Evolutionary conservation across 1,140 invertebrate genomes (phyloP), one percentile per base, ranked within the genome.

Genomic region (Bombyx mandarina): DNA sequence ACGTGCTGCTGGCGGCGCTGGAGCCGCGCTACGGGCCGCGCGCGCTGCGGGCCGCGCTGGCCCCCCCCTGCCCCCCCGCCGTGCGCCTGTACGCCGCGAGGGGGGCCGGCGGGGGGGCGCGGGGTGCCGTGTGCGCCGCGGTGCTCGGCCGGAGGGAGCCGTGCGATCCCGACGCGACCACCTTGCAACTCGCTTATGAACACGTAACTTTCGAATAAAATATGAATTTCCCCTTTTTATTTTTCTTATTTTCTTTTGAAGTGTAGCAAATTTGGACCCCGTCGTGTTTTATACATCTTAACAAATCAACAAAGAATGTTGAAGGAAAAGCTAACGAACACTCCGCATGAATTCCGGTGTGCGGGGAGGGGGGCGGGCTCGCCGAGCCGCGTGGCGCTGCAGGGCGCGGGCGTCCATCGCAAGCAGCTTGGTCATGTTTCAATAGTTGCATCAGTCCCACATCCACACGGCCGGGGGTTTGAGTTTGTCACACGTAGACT

Each of bases 1-100:
- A 18, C 12, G 12, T 61, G 47, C 63, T 61, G 12, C 22, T 66
- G 0, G 61, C 60, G 56, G 22, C 10, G n/a, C 35, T 44, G 12
- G 56, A 9, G 44, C 44, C 4, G 7, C 57, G 26, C 43, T 9
- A 43, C 35, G 22, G 10, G 35, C 12, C 3, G 8, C 47, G n/a
- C 48, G 49, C 62, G 44, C 54, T 51, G 52, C 60, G 60, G 45
- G 56, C 56, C 46, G 53, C 56, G 3, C 48, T 61, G 51, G 53
- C 42, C 7, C 60, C 59, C 44, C 8, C 51, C 52, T 44, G n/a
- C 10, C 35, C 18, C 10, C 50, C 50, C 12, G 18, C 18, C 12
- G 22, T 26, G 50, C 12, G 7, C 12, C 50, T 12, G 12, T 26
- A 26, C 18, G 6, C 22, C 54, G 22, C 44, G 43, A 45, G 45